Evolutionary conservation across 1,140 invertebrate species (phyloP).

Genomic region (Cataglyphis hispanica): DNA sequence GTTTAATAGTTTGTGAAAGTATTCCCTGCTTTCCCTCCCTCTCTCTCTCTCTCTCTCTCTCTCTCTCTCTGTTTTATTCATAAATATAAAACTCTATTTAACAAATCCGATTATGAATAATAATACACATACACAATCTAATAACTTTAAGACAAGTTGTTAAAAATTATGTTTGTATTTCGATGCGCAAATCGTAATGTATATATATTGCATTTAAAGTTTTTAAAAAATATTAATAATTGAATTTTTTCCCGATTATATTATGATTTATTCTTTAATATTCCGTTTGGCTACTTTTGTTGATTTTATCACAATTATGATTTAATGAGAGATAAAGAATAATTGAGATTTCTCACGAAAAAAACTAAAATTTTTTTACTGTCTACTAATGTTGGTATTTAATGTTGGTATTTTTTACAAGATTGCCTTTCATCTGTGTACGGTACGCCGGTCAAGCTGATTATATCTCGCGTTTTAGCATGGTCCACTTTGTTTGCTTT

Average conservation of each 20-base stretch:
- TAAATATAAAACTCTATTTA: not conserved
- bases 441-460: conserved; percentile 27
- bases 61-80: not conserved
- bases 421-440: not conserved
- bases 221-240: not conserved
- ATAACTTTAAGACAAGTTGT: conserved; percentile 8
- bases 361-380: not conserved
- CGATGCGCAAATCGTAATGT: not conserved
- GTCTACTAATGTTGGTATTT: too few species aligned
- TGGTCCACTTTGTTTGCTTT: conserved; percentile 17
- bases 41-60: not conserved
- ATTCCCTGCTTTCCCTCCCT: not conserved
- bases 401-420: not conserved
- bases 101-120: conserved; percentile 4
- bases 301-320: not conserved
- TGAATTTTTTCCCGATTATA: not conserved
- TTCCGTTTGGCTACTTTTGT: not conserved
- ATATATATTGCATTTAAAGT: not conserved
- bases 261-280: conserved; percentile 1
- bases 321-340: too few species aligned
- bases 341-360: not conserved
- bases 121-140: not conserved
- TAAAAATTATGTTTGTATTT: not conserved
- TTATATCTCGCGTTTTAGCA: conserved; percentile 34
- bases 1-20: conserved; percentile 42